Conservation (phyloP, 1,140 invertebrate species). For the Ceratina japonica region DNA sequence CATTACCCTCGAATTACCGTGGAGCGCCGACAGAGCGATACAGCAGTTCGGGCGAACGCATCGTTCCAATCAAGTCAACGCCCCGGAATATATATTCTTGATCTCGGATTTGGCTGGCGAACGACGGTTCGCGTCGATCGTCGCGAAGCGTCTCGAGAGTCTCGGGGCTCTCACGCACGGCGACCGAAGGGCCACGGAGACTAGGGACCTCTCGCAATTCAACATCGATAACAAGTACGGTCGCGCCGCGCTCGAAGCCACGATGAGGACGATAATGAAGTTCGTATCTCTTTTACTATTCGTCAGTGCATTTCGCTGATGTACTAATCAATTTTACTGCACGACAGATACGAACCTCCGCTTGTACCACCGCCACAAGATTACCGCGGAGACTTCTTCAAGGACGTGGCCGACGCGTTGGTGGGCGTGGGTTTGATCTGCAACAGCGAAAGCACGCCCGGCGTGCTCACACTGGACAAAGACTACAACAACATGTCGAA, state of each 20-base stretch:
- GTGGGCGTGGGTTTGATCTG: constrained; percentile 95
- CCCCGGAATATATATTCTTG: constrained; percentile 99
- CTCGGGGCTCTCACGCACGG: constrained; percentile 98
- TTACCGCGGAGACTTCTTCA: constrained; percentile 96
- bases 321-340: background rate
- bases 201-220: constrained; percentile 97
- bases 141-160: constrained; percentile 97
- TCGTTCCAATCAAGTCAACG: constrained; percentile 92
- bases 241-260: constrained; percentile 93
- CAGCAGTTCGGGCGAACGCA: constrained; percentile 97
- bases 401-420: constrained; percentile 93
- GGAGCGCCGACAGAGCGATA: constrained; percentile 99
- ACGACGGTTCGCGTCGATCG: constrained; percentile 95
- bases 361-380: constrained; percentile 93
- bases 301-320: background rate
- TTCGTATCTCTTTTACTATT: constrained; percentile 38
- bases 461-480: constrained; percentile 92
- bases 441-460: constrained; percentile 89
- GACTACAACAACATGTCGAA: constrained; percentile 99
- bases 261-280: constrained; percentile 93
- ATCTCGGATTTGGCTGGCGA: constrained; percentile 99
- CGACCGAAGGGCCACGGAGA: constrained; percentile 97
- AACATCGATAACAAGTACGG: constrained; percentile 99
- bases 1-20: constrained; percentile 99
- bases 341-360: constrained; percentile 85